A percentile compares a stretch with the other conserved stretches of the same genome.
These are phyloP conservation scores for Sardinella longiceps DNA, from an alignment of 2,797 vertebrate genomes.

Conservation along the genomic window DNA sequence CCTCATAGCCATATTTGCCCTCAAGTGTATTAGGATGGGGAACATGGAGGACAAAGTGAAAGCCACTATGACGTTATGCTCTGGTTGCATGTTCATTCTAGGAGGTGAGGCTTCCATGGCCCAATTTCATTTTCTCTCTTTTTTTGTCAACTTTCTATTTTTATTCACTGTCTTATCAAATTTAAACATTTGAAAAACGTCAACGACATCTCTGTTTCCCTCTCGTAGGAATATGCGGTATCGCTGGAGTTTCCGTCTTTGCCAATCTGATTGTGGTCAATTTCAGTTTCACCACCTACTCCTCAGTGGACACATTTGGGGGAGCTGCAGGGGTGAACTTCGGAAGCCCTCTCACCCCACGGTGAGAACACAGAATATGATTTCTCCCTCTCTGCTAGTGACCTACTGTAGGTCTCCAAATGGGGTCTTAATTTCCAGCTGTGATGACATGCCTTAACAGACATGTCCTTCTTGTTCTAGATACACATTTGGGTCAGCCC, in stretches of 20 bases:
- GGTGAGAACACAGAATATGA: slow-evolving; percentile 51
- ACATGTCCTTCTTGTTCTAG: slow-evolving; percentile 63
- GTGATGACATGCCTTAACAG: not conserved
- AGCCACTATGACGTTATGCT: slow-evolving; percentile 87
- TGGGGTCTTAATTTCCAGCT: not conserved
- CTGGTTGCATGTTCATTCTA: slow-evolving; percentile 84
- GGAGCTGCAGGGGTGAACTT: slow-evolving; percentile 34
- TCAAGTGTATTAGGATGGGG: slow-evolving; percentile 89
- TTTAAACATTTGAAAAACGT: not conserved
- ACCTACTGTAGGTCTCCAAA: not conserved
- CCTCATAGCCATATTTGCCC: slow-evolving; percentile 82
- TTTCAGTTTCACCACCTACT: slow-evolving; percentile 75
- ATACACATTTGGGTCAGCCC: slow-evolving; percentile 89
- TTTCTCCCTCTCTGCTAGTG: not conserved
- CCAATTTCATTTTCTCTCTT: not conserved
- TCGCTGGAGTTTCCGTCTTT: slow-evolving; percentile 89
- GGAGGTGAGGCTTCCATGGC: slow-evolving; percentile 71
- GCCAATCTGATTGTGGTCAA: slow-evolving; percentile 91
- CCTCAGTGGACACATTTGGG: slow-evolving; percentile 25
- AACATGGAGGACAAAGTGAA: slow-evolving; percentile 87
- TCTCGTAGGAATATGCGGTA: slow-evolving; percentile 82
- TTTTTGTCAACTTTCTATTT: not conserved
- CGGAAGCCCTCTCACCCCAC: slow-evolving; percentile 62
- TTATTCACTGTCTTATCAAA: not conserved
- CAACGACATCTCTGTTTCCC: not conserved